Percentiles rank a stretch among this genome's conserved stretches.
Conservation (phyloP, 2,797 vertebrate species). For the Anomalospiza imberbis region DNA sequence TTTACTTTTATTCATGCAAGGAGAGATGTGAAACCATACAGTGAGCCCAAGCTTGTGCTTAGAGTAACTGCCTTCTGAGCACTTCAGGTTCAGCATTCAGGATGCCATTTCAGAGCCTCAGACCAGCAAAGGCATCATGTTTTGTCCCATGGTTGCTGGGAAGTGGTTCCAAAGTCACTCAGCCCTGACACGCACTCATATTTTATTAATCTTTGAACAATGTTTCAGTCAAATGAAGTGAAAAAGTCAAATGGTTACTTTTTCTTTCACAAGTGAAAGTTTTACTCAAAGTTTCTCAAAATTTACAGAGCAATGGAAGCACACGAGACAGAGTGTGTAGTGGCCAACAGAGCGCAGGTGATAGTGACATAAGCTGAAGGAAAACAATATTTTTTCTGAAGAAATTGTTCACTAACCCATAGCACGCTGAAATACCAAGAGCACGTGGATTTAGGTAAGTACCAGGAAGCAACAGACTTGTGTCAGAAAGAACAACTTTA, state of each 20-base stretch:
- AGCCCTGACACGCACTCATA: not conserved
- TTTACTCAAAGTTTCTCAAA: constrained; percentile 40
- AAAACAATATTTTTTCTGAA: not conserved
- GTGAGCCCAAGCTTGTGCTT: not conserved
- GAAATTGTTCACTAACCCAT: not conserved
- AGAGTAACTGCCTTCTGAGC: not conserved
- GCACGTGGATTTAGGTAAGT: not conserved
- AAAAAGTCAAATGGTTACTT: constrained; percentile 14
- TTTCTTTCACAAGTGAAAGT: constrained; percentile 36
- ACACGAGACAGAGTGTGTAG: not conserved
- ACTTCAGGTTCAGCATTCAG: not conserved
- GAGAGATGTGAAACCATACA: not conserved
- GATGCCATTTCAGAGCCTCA: not conserved
- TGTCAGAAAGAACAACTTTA: not conserved
- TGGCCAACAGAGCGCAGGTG: not conserved
- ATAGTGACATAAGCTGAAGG: not conserved
- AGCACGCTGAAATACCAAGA: not conserved
- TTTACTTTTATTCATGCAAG: not conserved
- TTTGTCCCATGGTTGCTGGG: not conserved
- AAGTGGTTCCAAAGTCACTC: not conserved
- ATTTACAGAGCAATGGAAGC: not conserved
- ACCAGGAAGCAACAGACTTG: not conserved
- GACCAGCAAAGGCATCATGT: not conserved
- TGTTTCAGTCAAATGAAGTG: not conserved
- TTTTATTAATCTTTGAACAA: not conserved